Percentiles rank a stretch among this genome's conserved stretches.
phyloP scores from a whole-genome alignment of 2,113 vertebrate genomes.

The Hemiscyllium ocellatum region DNA sequence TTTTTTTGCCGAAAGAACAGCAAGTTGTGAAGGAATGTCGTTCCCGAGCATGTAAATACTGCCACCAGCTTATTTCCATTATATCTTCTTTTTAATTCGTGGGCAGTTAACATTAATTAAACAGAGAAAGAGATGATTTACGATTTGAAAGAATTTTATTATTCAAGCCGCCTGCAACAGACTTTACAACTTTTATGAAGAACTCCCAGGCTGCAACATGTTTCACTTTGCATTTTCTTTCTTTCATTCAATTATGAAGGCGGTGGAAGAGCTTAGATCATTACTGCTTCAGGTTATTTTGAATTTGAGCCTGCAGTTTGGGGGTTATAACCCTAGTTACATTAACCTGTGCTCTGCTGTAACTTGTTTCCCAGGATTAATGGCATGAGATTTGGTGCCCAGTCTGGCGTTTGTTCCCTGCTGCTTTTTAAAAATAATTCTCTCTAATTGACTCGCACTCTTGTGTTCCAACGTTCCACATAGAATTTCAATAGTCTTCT shows the following conservation, averaged over 20 bases:
- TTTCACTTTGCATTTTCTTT: conserved; percentile 7
- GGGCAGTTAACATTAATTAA: conserved; percentile 1
- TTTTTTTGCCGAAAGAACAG: conserved; percentile 48
- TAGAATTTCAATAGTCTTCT: neutral
- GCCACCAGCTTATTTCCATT: conserved; percentile 51
- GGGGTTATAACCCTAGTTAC: neutral
- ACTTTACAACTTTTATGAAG: neutral
- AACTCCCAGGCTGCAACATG: neutral
- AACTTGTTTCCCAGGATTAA: neutral
- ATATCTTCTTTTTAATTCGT: neutral
- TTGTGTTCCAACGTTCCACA: neutral
- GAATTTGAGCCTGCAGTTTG: neutral
- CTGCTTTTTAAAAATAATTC: neutral
- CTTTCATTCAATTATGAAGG: neutral
- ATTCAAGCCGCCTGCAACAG: neutral
- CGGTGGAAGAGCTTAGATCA: neutral
- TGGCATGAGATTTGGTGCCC: neutral
- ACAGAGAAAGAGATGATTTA: neutral
- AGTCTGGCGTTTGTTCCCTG: neutral
- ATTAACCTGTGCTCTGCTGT: neutral
- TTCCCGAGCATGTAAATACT: conserved; percentile 58
- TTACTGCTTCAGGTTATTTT: neutral
- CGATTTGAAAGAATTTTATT: neutral
- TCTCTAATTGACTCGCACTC: neutral
- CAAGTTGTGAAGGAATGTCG: conserved; percentile 58